These are phyloP conservation scores for Montipora efflorescens DNA, from an alignment of 64 coral and sea anemone genomes.

Conservation along the genomic window DNA sequence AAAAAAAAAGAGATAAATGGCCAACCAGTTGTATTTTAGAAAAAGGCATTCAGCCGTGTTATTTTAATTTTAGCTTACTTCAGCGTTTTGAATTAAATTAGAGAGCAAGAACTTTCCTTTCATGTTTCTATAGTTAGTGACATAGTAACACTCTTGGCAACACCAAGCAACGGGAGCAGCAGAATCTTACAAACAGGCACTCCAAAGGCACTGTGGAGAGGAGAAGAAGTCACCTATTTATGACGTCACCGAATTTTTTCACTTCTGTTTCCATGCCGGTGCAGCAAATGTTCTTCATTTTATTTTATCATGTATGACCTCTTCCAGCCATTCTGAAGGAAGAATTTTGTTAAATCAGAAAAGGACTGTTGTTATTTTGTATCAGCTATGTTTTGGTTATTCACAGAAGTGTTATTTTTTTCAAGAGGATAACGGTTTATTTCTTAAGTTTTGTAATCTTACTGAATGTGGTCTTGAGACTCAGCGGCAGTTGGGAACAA, in stretches of 20 bases:
- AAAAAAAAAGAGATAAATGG: no score
- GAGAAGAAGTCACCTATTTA: not conserved
- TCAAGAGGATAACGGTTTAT: not conserved
- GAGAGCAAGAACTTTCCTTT: no score
- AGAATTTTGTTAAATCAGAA: conserved; percentile 3
- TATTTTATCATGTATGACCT: conserved; percentile 16
- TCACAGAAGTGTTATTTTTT: not conserved
- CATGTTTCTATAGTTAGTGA: no score
- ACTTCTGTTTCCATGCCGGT: not conserved
- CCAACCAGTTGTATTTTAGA: no score
- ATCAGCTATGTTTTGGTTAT: conserved; percentile 45
- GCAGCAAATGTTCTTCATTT: conserved; percentile 55
- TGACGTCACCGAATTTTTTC: not conserved
- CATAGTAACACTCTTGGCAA: no score
- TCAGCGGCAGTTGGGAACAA: not conserved
- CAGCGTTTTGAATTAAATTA: no score
- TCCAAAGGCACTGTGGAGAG: no score
- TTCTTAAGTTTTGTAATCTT: not conserved
- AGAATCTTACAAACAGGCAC: no score
- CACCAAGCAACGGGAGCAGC: no score
- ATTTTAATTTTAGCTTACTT: no score
- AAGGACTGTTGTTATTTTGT: conserved; percentile 1
- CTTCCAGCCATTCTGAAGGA: conserved; percentile 17
- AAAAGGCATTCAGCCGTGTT: no score
- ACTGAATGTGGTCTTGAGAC: not conserved